Percentiles rank a stretch among this genome's conserved stretches.
Conservation (phyloP, 2,797 vertebrate species). For the Sebastolobus alascanus region DNA sequence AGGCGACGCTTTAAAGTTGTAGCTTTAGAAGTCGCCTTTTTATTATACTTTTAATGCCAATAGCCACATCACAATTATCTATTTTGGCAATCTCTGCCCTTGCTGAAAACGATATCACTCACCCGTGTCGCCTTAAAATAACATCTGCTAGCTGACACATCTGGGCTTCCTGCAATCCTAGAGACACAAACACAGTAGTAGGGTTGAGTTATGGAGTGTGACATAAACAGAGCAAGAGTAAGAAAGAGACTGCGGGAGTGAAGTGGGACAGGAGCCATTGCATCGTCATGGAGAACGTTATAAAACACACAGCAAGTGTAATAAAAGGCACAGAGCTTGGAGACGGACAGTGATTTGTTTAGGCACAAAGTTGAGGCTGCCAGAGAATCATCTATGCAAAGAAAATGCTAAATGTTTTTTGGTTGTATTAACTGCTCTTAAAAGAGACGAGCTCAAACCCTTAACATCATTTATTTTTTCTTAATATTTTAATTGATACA, state of each 20-base stretch:
- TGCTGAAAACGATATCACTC: constrained; percentile 24
- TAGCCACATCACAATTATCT: constrained; percentile 8
- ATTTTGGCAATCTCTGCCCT: not conserved
- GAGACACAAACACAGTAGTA: constrained; percentile 24
- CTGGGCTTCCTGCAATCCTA: not conserved
- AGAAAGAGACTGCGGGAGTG: constrained; percentile 6
- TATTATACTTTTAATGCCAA: not conserved
- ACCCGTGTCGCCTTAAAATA: constrained; percentile 20
- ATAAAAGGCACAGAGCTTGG: constrained; percentile 26
- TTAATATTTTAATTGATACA: not conserved
- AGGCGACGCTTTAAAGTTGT: constrained; percentile 10
- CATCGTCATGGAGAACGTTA: constrained; percentile 33
- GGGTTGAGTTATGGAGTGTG: constrained; percentile 40
- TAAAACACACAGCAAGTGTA: constrained; percentile 28
- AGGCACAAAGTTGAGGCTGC: not conserved
- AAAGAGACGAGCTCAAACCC: not conserved
- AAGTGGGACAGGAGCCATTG: constrained; percentile 17
- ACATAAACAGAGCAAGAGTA: constrained; percentile 26
- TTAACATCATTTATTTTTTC: not conserved
- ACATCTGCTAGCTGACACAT: constrained; percentile 26
- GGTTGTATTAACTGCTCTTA: not conserved
- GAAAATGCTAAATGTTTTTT: not conserved
- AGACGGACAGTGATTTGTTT: constrained; percentile 12
- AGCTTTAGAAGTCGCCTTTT: constrained; percentile 1
- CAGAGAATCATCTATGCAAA: not conserved